Percentiles rank a stretch among this genome's conserved stretches.
These are phyloP conservation scores for Gastrophryne carolinensis DNA, from an alignment of 2,797 vertebrate species.

Conservation along the genomic window DNA sequence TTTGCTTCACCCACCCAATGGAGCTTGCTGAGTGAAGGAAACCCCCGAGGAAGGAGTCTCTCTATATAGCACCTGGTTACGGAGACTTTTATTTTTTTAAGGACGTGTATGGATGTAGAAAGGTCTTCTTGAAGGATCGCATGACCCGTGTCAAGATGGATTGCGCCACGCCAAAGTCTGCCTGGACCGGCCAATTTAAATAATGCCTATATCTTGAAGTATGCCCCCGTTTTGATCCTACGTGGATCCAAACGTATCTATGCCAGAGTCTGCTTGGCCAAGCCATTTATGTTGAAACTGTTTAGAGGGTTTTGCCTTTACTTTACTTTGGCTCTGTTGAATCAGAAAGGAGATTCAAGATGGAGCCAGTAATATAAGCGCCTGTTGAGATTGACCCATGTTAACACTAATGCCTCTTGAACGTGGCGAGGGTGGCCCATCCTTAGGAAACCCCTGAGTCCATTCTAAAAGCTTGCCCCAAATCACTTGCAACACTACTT, in stretches of 20 bases:
- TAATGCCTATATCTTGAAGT: conserved; percentile 21
- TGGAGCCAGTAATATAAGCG: conserved; percentile 18
- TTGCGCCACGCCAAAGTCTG: conserved; percentile 21
- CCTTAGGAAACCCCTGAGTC: background rate
- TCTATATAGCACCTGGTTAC: background rate
- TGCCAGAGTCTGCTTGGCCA: conserved; percentile 25
- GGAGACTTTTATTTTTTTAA: background rate
- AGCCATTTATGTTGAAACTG: conserved; percentile 27
- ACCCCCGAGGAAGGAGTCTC: background rate
- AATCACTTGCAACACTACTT: background rate
- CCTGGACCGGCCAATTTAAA: conserved; percentile 34
- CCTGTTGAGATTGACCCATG: conserved; percentile 14
- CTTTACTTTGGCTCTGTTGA: conserved; percentile 9
- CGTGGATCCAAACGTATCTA: conserved; percentile 28
- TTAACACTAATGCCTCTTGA: conserved; percentile 20
- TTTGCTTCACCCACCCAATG: conserved; percentile 57
- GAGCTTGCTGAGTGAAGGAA: conserved; percentile 25
- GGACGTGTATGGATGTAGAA: background rate
- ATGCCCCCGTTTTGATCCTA: background rate
- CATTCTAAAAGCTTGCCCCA: background rate
- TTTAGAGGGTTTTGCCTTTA: conserved; percentile 28
- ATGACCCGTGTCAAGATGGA: conserved; percentile 21
- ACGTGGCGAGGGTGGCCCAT: background rate
- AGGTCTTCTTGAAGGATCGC: conserved; percentile 20
- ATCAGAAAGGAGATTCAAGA: conserved; percentile 7